These are phyloP conservation scores for Danionella cerebrum DNA, from an alignment of 2,113 vertebrate genomes.

Conservation along the genomic window DNA sequence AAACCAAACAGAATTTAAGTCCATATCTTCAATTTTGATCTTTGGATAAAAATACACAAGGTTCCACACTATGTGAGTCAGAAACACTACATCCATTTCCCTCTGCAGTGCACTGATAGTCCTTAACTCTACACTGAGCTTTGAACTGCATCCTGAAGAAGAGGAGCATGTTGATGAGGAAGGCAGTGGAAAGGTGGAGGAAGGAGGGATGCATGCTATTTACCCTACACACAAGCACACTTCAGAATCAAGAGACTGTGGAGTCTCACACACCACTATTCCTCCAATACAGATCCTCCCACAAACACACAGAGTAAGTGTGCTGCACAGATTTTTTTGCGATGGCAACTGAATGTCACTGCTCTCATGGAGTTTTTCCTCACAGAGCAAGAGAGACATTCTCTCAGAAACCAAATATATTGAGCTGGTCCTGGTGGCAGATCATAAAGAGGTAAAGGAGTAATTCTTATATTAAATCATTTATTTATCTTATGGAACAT, in stretches of 20 bases:
- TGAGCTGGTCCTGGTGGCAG: constrained; percentile 86
- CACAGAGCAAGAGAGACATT: constrained; percentile 65
- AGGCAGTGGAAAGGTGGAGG: not conserved
- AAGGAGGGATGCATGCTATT: constrained; percentile 39
- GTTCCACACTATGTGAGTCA: not conserved
- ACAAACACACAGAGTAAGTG: constrained; percentile 52
- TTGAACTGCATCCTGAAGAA: constrained; percentile 61
- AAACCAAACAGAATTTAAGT: not conserved
- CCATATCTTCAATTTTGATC: not conserved
- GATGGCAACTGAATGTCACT: too few species aligned
- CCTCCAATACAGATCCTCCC: constrained; percentile 28
- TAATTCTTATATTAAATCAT: too few species aligned
- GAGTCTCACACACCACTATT: constrained; percentile 45
- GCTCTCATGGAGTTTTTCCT: not conserved
- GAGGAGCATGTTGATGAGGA: not conserved
- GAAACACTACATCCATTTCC: not conserved
- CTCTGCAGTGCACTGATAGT: constrained; percentile 68
- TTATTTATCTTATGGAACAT: too few species aligned
- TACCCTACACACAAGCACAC: constrained; percentile 44
- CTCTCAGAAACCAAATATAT: constrained; percentile 73
- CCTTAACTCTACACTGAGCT: constrained; percentile 69
- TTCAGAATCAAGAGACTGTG: constrained; percentile 42
- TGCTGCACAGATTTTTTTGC: too few species aligned
- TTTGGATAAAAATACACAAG: not conserved
- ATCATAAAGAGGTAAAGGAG: constrained; percentile 74